Evolutionary conservation across 2,113 vertebrate genomes (phyloP).

Genomic region (Irena cyanogastra): DNA sequence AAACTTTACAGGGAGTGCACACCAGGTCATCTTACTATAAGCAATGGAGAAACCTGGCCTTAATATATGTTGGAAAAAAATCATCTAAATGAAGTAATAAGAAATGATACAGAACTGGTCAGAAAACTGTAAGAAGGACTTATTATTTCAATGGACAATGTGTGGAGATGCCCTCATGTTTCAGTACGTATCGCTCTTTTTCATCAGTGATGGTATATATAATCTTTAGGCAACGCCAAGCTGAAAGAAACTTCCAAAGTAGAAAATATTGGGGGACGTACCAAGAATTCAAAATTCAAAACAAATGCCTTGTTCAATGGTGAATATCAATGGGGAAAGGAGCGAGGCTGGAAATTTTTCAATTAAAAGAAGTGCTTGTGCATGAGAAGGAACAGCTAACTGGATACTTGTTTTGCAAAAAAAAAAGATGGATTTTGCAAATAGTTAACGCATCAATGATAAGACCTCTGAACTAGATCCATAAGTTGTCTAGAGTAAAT

Average conservation of each 20-base stretch:
- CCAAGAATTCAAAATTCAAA: neutral
- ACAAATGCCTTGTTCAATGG: neutral
- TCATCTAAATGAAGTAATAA: neutral
- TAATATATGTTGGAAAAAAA: neutral
- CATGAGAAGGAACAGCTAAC: neutral
- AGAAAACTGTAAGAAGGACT: neutral
- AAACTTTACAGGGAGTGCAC: neutral
- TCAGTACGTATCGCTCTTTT: neutral
- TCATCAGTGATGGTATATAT: neutral
- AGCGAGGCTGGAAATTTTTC: neutral
- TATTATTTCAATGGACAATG: neutral
- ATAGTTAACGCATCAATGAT: neutral
- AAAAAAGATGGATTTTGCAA: neutral
- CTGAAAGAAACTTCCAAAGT: neutral
- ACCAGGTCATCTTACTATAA: neutral
- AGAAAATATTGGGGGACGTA: neutral
- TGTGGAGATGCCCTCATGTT: neutral
- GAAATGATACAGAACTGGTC: neutral
- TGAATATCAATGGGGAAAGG: neutral
- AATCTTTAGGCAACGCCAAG: neutral
- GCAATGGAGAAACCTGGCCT: neutral
- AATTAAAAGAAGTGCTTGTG: accelerated
- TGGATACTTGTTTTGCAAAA: neutral
- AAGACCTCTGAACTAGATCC: neutral
- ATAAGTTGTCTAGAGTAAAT: neutral